phyloP scores from a whole-genome alignment of 2,113 vertebrate genomes.

The Notechis scutatus region DNA sequence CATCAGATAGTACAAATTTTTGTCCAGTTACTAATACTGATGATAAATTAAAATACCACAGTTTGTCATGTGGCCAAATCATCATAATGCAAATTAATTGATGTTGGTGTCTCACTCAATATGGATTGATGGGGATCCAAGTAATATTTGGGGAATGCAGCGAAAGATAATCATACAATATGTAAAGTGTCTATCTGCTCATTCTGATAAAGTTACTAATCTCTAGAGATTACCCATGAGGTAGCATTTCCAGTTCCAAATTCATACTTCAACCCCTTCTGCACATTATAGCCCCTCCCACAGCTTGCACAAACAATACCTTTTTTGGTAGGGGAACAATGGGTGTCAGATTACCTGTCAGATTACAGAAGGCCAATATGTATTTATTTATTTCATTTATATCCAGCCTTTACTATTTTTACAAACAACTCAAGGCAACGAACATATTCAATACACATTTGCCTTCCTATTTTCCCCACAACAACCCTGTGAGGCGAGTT shows the following conservation, averaged over 20 bases:
- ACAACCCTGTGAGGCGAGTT: not conserved
- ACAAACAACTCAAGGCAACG: not conserved
- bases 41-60: not conserved
- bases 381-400: not conserved
- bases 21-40: not conserved
- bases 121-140: not conserved
- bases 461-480: not conserved
- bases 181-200: not conserved
- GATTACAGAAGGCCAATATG: not conserved
- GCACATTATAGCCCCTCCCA: not conserved
- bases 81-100: not conserved
- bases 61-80: not conserved
- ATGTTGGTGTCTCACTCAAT: not conserved
- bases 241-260: not conserved
- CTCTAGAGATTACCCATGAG: not conserved
- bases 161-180: not conserved
- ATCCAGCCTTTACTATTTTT: not conserved
- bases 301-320: not conserved
- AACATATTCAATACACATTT: not conserved
- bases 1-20: not conserved
- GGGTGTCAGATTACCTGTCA: not conserved
- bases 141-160: not conserved
- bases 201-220: not conserved
- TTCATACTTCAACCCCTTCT: not conserved
- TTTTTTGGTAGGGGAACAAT: not conserved